phyloP scores from a whole-genome alignment of 1,140 invertebrate species.

The Drosophila equinoxialis region DNA sequence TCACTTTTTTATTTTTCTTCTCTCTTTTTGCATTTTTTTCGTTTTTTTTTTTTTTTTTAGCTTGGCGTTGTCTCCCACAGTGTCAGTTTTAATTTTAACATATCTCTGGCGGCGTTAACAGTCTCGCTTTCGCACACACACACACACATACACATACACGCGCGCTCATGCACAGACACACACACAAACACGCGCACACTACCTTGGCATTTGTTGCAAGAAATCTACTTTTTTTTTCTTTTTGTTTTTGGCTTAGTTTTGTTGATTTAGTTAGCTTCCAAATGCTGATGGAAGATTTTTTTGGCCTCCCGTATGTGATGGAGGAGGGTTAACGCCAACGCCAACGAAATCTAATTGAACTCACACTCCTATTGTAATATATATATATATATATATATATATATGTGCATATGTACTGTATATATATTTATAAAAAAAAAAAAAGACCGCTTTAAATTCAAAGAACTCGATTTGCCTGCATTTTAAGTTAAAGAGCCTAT shows the following conservation, averaged over 20 bases:
- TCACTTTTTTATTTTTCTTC: conserved; percentile 7
- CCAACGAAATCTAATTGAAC: conserved; percentile 28
- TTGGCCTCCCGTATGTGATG: no score
- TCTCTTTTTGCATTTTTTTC: neutral
- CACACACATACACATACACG: neutral
- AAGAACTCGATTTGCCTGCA: conserved; percentile 11
- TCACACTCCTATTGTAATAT: conserved; percentile 27
- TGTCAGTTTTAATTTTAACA: conserved; percentile 8
- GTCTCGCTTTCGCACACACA: conserved; percentile 1
- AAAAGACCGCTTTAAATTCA: neutral
- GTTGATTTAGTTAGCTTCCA: no score
- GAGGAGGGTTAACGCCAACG: no score
- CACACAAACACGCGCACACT: conserved; percentile 36
- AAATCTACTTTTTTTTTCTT: neutral
- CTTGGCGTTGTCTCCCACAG: conserved; percentile 32
- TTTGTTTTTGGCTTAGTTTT: no score
- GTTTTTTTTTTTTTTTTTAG: conserved; percentile 10
- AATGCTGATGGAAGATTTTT: no score
- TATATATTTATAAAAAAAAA: conserved; percentile 13
- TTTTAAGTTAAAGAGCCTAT: neutral
- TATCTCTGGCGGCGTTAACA: conserved; percentile 16
- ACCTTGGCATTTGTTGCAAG: conserved; percentile 48
- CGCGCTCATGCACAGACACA: conserved; percentile 17
- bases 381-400: conserved; percentile 6
- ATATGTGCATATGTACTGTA: neutral